Evolutionary conservation across 2,888 invertebrate genomes (phyloP), one percentile per base, ranked within the genome.

Genomic region (Phalangium opilio): DNA sequence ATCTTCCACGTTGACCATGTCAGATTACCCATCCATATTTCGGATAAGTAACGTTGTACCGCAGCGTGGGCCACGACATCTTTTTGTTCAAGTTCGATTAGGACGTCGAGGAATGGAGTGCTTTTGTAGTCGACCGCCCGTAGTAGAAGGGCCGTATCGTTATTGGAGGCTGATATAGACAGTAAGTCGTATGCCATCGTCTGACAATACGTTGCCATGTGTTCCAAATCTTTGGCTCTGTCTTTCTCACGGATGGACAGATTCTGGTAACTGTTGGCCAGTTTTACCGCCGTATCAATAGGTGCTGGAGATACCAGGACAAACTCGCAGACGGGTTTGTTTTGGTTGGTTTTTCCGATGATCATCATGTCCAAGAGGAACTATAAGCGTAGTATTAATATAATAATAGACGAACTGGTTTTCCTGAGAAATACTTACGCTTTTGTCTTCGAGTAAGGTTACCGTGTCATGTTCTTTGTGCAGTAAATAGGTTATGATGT

Each of bases 331-430:
- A 98, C 86, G 0, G 96, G 93, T 61, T 85, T 83, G 67, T 96
- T 93, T 63, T 89, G 83, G 70, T 89, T 68, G 78, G 69, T 80
- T 41, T 52, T 54, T 15, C 50, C 49, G 67, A 91, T 90, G 34
- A 93, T 83, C 91, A 98, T 98, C 61, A 98, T 72, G 66, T 98
- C 96, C 69, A 93, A 95, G 44, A 95, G 86, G 66, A 96, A 98
- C 75, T 76, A 64, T 11, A 3, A 42, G 27, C 14, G 19, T 34
- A 11, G n/a, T n/a, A n/a, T n/a, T n/a, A n/a, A n/a, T n/a, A n/a
- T n/a, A n/a, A n/a, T n/a, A n/a, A n/a, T n/a, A n/a, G n/a, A n/a
- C n/a, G n/a, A n/a, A 45, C n/a, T 18, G 14, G 21, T 45, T 20
- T 41, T n/a, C 12, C 5, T 4, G 27, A 5, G 32, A 4, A 14